phyloP scores from a whole-genome alignment of 2,888 invertebrate species.

The Boloria euphrosyne region DNA sequence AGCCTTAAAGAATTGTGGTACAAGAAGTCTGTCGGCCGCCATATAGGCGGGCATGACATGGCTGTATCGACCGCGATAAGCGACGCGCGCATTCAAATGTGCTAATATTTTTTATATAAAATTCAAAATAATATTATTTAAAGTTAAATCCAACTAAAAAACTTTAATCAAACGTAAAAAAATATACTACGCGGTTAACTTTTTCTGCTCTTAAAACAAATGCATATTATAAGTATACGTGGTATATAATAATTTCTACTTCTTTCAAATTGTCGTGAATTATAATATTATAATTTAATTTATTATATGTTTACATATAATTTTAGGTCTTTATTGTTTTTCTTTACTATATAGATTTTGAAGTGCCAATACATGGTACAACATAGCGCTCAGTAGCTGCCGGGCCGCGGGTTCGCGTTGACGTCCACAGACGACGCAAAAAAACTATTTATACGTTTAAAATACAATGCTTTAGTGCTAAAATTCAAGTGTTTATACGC shows the following conservation, averaged over 20 bases:
- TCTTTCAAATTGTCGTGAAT: neutral
- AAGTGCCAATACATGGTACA: constrained; percentile 55
- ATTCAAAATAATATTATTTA: constrained; percentile 41
- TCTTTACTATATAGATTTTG: constrained; percentile 37
- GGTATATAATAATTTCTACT: too few relatives aligned
- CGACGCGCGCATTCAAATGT: constrained; percentile 75
- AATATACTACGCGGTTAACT: too few relatives aligned
- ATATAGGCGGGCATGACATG: constrained; percentile 64
- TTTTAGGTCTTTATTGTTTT: constrained; percentile 5
- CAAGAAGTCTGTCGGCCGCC: constrained; percentile 69
- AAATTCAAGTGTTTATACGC: constrained; percentile 35
- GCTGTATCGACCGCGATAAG: constrained; percentile 73
- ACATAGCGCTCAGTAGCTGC: constrained; percentile 70
- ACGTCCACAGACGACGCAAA: constrained; percentile 61
- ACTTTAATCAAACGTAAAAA: neutral
- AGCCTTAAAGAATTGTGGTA: constrained; percentile 61
- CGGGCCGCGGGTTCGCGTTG: constrained; percentile 63
- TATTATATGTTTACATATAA: neutral
- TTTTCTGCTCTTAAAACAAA: too few relatives aligned
- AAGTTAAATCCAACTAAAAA: constrained; percentile 9
- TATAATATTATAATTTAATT: neutral
- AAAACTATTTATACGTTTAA: constrained; percentile 55
- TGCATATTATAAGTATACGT: too few relatives aligned
- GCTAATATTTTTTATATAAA: constrained; percentile 51
- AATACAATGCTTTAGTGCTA: constrained; percentile 64